Percentiles rank a stretch among this genome's conserved stretches.
phyloP scores from a whole-genome alignment of 2,797 vertebrate genomes.

The Chromis chromis region DNA sequence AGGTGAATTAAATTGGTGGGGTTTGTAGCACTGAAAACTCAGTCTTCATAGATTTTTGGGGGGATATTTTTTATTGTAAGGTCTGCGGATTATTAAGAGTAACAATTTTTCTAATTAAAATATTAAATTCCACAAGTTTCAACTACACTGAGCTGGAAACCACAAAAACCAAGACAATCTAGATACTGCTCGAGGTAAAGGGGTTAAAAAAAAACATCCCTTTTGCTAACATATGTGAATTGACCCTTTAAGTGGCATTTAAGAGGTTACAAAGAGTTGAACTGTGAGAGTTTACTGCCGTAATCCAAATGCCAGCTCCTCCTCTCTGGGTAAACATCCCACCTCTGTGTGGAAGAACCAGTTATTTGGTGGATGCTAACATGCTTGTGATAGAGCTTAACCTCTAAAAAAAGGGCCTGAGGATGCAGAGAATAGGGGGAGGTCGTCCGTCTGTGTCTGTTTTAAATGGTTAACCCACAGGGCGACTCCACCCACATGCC shows the following conservation, averaged over 20 bases:
- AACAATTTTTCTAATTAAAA: no score
- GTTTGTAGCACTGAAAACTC: not conserved
- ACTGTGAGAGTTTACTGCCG: constrained; percentile 5
- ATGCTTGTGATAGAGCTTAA: constrained; percentile 40
- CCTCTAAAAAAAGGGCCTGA: constrained; percentile 34
- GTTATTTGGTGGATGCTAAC: constrained; percentile 48
- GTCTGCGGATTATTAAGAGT: constrained; percentile 11
- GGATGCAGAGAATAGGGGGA: constrained; percentile 14
- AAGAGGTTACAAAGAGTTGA: constrained; percentile 3
- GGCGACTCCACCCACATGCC: constrained; percentile 43
- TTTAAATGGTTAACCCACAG: constrained; percentile 57
- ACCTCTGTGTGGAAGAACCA: constrained; percentile 56
- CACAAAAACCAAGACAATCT: not conserved
- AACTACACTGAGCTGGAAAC: not conserved
- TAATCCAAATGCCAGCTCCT: constrained; percentile 26
- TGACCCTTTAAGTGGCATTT: not conserved
- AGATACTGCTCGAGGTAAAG: not conserved
- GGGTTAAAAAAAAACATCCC: accelerated
- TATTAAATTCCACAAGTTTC: not conserved
- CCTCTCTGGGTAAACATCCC: constrained; percentile 56
- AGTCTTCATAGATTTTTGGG: not conserved
- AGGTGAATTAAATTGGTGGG: not conserved
- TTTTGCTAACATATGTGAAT: constrained; percentile 1
- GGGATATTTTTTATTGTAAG: not conserved
- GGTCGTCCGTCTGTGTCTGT: constrained; percentile 45